phyloP scores from a whole-genome alignment of 1,140 invertebrate genomes.

The Ctenoplectra terminalis region DNA sequence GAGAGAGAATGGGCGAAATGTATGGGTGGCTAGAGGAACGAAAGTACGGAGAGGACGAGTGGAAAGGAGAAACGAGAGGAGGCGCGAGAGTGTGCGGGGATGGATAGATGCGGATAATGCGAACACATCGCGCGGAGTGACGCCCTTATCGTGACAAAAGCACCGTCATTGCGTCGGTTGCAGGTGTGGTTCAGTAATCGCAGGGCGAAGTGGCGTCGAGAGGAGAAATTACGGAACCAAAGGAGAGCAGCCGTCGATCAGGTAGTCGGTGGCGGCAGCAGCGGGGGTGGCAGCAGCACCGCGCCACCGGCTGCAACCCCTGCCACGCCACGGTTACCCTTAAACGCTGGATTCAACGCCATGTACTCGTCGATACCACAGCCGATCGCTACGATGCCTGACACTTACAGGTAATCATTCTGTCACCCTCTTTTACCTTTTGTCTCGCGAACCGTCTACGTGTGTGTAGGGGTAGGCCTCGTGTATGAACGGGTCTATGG shows the following conservation, averaged over 20 bases:
- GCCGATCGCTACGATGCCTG: constrained; percentile 95
- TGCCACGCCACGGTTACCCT: constrained; percentile 87
- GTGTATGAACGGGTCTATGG: background rate
- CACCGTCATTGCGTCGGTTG: constrained; percentile 70
- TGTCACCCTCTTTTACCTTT: constrained; percentile 48
- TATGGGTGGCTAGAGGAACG: background rate
- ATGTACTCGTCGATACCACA: constrained; percentile 98
- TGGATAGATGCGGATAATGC: constrained; percentile 64
- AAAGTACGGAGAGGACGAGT: background rate
- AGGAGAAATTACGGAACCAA: constrained; percentile 98
- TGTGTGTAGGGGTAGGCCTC: background rate
- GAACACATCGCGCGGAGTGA: constrained; percentile 60
- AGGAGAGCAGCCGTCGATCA: constrained; percentile 86
- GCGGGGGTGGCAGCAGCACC: constrained; percentile 82
- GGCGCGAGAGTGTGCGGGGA: constrained; percentile 51
- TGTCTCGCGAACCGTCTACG: background rate
- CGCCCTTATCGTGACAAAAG: constrained; percentile 70
- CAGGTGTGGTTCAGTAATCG: constrained; percentile 99
- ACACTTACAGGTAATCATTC: constrained; percentile 92
- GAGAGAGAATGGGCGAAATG: background rate
- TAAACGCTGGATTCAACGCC: constrained; percentile 95
- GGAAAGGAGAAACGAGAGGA: constrained; percentile 25
- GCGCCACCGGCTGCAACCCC: constrained; percentile 85
- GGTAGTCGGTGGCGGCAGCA: constrained; percentile 79
- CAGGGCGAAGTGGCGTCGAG: constrained; percentile 98